Conservation (phyloP, 1,140 invertebrate species). For the Cydia fagiglandana region DNA sequence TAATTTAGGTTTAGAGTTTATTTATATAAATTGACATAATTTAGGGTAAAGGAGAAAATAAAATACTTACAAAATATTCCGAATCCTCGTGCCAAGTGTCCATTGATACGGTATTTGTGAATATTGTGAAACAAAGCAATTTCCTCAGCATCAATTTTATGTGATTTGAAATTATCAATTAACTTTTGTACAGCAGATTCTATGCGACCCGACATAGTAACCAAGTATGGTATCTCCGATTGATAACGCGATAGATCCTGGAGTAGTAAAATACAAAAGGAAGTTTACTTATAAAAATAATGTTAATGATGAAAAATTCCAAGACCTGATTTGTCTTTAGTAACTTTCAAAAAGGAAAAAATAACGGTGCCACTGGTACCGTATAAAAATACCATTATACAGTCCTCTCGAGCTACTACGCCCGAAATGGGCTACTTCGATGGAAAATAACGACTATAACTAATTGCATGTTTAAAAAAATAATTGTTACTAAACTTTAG, state of each 20-base stretch:
- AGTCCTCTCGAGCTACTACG: no score
- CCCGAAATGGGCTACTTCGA: no score
- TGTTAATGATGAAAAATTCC: no score
- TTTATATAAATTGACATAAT: no score
- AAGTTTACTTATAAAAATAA: no score
- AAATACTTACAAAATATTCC: slow-evolving; percentile 56
- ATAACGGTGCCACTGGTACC: no score
- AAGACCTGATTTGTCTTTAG: no score
- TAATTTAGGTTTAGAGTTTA: no score
- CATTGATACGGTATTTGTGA: slow-evolving; percentile 71
- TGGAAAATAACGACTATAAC: no score
- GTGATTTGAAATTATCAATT: slow-evolving; percentile 19
- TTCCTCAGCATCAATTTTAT: slow-evolving; percentile 71
- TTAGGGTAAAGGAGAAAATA: background rate
- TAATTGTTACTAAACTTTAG: background rate
- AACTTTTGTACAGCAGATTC: slow-evolving; percentile 19
- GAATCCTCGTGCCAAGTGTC: slow-evolving; percentile 80
- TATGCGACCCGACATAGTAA: background rate
- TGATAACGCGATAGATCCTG: slow-evolving; percentile 7
- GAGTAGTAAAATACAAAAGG: background rate
- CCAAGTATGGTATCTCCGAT: slow-evolving; percentile 5
- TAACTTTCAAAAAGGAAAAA: no score
- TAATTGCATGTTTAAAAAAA: no score
- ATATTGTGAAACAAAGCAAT: slow-evolving; percentile 69
- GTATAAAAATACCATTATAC: no score